Conservation (phyloP, 2,888 invertebrate genomes). For the Lochmaea capreae region DNA sequence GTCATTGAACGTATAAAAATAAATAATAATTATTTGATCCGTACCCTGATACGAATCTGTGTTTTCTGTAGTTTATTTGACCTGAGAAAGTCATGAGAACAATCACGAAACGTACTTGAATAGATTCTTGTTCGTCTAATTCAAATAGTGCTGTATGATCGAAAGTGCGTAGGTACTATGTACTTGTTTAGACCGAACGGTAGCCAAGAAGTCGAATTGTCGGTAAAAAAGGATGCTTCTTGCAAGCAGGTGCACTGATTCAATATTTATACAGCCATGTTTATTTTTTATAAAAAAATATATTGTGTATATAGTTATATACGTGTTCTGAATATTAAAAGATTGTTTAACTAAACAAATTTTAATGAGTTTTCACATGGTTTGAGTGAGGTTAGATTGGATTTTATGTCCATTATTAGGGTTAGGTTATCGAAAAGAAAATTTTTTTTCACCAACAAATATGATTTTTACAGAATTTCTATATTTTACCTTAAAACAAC, state of each 20-base stretch:
- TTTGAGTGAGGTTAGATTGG: too few relatives aligned
- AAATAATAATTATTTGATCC: not conserved
- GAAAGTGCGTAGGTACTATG: slow-evolving; percentile 12
- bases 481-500: too few relatives aligned
- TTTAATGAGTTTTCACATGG: too few relatives aligned
- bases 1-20: too few relatives aligned
- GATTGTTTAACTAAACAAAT: not conserved
- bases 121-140: slow-evolving; percentile 26
- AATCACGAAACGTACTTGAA: slow-evolving; percentile 28
- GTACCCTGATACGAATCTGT: slow-evolving; percentile 1
- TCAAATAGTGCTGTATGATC: slow-evolving; percentile 30
- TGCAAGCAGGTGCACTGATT: slow-evolving; percentile 54
- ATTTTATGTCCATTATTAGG: too few relatives aligned
- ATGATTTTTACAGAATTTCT: too few relatives aligned
- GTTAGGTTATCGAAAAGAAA: too few relatives aligned
- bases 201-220: slow-evolving; percentile 49
- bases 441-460: too few relatives aligned
- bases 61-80: slow-evolving; percentile 33
- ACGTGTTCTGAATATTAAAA: slow-evolving; percentile 2
- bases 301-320: not conserved
- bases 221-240: slow-evolving; percentile 40
- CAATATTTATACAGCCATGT: slow-evolving; percentile 56
- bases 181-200: slow-evolving; percentile 43
- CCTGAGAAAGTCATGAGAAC: slow-evolving; percentile 38
- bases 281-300: slow-evolving; percentile 36